These are phyloP conservation scores for Patiria pectinifera DNA, from an alignment of 53 echinoderm and acorn worm species.

Conservation along the genomic window DNA sequence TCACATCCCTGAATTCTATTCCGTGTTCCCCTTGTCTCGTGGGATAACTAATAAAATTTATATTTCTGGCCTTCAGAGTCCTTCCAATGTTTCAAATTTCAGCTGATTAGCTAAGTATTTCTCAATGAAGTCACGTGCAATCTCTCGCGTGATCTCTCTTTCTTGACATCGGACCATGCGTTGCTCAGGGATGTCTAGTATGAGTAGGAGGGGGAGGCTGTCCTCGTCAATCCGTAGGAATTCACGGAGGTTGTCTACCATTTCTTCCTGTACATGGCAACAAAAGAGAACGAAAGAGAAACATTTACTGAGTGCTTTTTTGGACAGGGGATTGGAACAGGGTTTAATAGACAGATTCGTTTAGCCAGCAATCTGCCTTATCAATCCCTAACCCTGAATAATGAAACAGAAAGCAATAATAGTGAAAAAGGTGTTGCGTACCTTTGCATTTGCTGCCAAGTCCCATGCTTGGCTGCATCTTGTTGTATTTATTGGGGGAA, in stretches of 20 bases:
- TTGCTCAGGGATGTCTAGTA: slow-evolving; percentile 87
- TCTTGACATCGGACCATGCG: slow-evolving; percentile 62
- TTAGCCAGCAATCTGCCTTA: too few relatives aligned
- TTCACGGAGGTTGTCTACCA: slow-evolving; percentile 79
- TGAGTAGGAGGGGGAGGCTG: slow-evolving; percentile 75
- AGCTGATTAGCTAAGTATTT: slow-evolving; percentile 64
- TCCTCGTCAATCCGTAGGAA: slow-evolving; percentile 88
- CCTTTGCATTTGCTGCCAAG: too few relatives aligned
- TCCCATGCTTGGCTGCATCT: too few relatives aligned
- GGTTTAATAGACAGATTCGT: too few relatives aligned
- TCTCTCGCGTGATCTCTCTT: slow-evolving; percentile 77
- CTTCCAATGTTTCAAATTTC: slow-evolving; percentile 67
- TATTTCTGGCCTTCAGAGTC: slow-evolving; percentile 40
- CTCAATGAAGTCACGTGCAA: slow-evolving; percentile 60
- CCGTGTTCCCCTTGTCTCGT: neutral
- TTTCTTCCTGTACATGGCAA: slow-evolving; percentile 75
- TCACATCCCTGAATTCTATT: too few relatives aligned
- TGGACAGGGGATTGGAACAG: neutral
- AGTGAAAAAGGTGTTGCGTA: too few relatives aligned
- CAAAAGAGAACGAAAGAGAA: neutral
- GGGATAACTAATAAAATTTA: too few relatives aligned
- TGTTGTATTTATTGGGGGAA: too few relatives aligned
- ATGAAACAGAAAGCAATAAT: too few relatives aligned
- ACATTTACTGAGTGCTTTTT: neutral
- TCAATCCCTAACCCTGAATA: too few relatives aligned